A percentile compares a stretch with the other conserved stretches of the same genome.
phyloP scores from a whole-genome alignment of 2,888 invertebrate genomes.

The Mesorhabditis spiculigera region DNA sequence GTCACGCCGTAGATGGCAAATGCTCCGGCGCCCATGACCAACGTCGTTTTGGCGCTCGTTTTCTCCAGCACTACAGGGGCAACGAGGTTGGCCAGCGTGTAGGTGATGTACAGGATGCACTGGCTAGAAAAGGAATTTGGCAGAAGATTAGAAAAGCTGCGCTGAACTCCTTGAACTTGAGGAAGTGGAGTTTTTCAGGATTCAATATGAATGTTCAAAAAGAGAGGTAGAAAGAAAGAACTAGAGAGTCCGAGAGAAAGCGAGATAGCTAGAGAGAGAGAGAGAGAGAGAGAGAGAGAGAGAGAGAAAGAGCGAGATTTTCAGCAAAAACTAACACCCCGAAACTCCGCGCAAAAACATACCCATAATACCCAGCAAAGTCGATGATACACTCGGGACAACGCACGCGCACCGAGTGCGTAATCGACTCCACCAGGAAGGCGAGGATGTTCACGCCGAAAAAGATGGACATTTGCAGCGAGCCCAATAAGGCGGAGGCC shows the following conservation, averaged over 20 bases:
- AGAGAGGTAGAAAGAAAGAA: too few relatives aligned
- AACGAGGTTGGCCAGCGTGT: neutral
- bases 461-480: neutral
- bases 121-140: neutral
- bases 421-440: neutral
- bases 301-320: too few relatives aligned
- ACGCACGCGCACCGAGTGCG: neutral
- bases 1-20: neutral
- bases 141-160: neutral
- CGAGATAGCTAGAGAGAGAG: too few relatives aligned
- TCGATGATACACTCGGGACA: constrained; percentile 3
- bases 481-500: neutral
- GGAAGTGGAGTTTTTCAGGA: too few relatives aligned
- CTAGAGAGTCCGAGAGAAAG: too few relatives aligned
- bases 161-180: too few relatives aligned
- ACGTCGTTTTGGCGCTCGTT: constrained; percentile 3
- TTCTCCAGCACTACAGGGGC: neutral
- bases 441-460: neutral
- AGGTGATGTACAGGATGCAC: constrained; percentile 3
- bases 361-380: constrained; percentile 6
- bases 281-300: too few relatives aligned
- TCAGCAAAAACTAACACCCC: too few relatives aligned
- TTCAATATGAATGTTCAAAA: too few relatives aligned
- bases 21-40: neutral
- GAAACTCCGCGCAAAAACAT: neutral